These are phyloP conservation scores for Anoncus sp. DNA, from an alignment of 2,888 invertebrate genomes.

Conservation along the genomic window DNA sequence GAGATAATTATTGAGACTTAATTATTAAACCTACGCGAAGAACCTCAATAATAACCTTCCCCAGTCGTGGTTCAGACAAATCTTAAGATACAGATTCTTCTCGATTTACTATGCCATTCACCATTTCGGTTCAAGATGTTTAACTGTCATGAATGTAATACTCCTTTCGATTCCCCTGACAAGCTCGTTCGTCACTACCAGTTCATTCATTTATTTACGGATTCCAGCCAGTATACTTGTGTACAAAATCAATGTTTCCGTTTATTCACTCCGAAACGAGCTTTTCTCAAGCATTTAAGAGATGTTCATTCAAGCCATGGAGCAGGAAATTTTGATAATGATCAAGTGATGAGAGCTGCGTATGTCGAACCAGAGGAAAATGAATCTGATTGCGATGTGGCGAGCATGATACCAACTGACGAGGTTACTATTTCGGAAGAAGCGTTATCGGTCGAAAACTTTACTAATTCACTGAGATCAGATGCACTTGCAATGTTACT, in stretches of 20 bases:
- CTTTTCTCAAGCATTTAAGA: conserved; percentile 8
- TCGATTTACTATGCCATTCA: no score
- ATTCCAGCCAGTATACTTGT: no score
- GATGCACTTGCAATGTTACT: conserved; percentile 10
- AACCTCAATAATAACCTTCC: no score
- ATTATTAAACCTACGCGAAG: no score
- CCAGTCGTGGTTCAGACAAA: no score
- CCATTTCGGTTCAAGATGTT: no score
- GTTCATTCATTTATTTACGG: no score
- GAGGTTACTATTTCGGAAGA: conserved; percentile 12
- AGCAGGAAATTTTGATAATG: not conserved
- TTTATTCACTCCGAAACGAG: conserved; percentile 15
- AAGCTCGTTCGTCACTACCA: no score
- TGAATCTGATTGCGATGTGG: not conserved
- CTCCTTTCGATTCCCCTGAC: no score
- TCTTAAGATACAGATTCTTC: no score
- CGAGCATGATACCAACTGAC: not conserved
- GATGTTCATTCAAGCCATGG: conserved; percentile 4
- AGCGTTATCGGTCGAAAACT: conserved; percentile 1
- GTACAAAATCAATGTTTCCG: not conserved
- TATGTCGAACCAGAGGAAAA: not conserved
- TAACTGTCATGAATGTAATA: no score
- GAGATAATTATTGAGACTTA: no score
- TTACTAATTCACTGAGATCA: not conserved
- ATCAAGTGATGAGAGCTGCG: not conserved